Base-by-base conservation (phyloP, 2,888 invertebrate species). In the Hirudinaria manillensis region DNA sequence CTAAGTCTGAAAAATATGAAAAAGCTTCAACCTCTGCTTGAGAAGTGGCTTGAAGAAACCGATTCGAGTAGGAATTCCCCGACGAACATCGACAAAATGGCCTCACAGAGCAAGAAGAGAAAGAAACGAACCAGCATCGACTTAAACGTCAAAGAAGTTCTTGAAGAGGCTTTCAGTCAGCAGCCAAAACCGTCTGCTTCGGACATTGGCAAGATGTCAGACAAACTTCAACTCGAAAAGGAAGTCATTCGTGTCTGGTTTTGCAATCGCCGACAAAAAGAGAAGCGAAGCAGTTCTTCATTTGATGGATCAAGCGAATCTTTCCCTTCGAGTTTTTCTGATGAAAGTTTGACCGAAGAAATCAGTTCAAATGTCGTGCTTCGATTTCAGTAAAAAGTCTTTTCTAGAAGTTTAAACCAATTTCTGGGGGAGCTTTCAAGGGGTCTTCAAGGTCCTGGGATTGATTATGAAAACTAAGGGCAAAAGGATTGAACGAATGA, bases 1-100 rank as follows among this genome's bases (percentile, higher is more conserved):
- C 89, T 99, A 83, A 95, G 95, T 88, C 98, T 98, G 89, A 99
- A 98, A 87, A 99, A 99, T 86, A 99, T 99, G 99, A 99, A 98
- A 89, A 99, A 99, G 87, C 88, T 99, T 87, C 98, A 98, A 88
- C 99, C 99, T 74, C 88, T 99, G 82, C 89, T 99, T 79, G 96
- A 96, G 87, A 98, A 98, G 87, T 99, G 99, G 99, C 89, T 99
- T 73, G 98, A 99, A 86, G 98, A 99, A 87, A 98, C 99, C 75
- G 98, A 99, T 86, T 94, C 94, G 81, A 95, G 96, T 83, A 96
- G 95, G 80, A 96, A 97, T 71, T 94, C 95, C 80, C 95, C 98
- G 24, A 96, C 95, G 78, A 93, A 93, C 86, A 96, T 98, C 88
- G 98, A 99, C 87, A 98, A 98, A 88, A 97, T 98, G 81, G 97